A percentile compares a stretch with the other conserved stretches of the same genome.
phyloP scores from a whole-genome alignment of 2,797 vertebrate genomes.

The Phrynocephalus vlangalii region DNA sequence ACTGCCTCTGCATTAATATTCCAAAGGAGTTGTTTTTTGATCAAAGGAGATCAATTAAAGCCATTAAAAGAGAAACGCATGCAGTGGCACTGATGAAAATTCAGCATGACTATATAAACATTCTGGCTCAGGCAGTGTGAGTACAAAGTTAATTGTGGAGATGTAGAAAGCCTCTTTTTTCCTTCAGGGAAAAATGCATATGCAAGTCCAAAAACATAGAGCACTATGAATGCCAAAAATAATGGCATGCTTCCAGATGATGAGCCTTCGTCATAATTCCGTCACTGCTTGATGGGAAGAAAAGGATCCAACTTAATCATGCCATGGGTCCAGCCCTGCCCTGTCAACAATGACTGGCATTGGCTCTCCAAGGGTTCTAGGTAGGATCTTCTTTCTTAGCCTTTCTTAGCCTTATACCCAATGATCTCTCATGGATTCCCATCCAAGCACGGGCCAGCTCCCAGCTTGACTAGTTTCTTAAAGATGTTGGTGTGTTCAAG shows the following conservation, averaged over 20 bases:
- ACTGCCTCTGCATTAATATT: constrained; percentile 38
- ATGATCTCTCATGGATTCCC: no score
- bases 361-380: no score
- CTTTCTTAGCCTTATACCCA: no score
- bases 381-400: no score
- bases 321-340: no score
- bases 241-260: background rate
- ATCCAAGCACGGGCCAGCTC: no score
- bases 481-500: no score
- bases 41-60: constrained; percentile 34
- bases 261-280: background rate
- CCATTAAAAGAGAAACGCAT: constrained; percentile 42
- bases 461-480: no score
- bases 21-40: constrained; percentile 45
- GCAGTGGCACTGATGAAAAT: constrained; percentile 29
- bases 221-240: constrained; percentile 3
- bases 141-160: constrained; percentile 27
- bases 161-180: constrained; percentile 8
- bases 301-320: background rate
- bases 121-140: background rate
- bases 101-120: constrained; percentile 19
- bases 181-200: constrained; percentile 5
- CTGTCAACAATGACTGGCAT: no score
- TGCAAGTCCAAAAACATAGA: background rate
- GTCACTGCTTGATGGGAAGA: background rate